Percentiles rank a stretch among this genome's conserved stretches.
Evolutionary conservation across 2,888 invertebrate species (phyloP).

Genomic region (Eulithis prunata): DNA sequence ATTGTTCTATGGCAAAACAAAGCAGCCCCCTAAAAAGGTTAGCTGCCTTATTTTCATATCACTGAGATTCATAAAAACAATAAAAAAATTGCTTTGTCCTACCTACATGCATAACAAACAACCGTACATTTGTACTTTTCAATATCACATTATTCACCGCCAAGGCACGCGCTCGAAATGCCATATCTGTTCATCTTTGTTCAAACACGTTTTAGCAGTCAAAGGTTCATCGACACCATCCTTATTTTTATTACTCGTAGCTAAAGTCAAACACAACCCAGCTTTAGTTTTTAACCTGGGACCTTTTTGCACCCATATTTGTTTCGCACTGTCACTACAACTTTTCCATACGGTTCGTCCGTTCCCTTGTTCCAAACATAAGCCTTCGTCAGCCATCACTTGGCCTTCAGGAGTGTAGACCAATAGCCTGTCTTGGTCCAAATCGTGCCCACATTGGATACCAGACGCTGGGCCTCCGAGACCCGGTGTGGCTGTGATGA

Average conservation of each 20-base stretch:
- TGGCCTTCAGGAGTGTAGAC: slow-evolving; percentile 88
- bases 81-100: slow-evolving; percentile 23
- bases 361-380: slow-evolving; percentile 90
- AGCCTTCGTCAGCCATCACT: slow-evolving; percentile 94
- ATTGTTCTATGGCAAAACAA: slow-evolving; percentile 25
- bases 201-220: slow-evolving; percentile 84
- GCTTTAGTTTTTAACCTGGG: slow-evolving; percentile 66
- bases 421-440: slow-evolving; percentile 87
- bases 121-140: slow-evolving; percentile 40
- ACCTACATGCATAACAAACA: slow-evolving; percentile 19
- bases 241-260: slow-evolving; percentile 52
- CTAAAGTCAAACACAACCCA: slow-evolving; percentile 66
- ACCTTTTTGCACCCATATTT: slow-evolving; percentile 87
- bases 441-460: slow-evolving; percentile 85
- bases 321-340: slow-evolving; percentile 87
- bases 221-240: slow-evolving; percentile 70
- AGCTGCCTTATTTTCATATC: slow-evolving; percentile 21
- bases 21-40: slow-evolving; percentile 14
- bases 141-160: slow-evolving; percentile 68
- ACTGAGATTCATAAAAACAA: slow-evolving; percentile 26
- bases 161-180: slow-evolving; percentile 87
- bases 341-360: slow-evolving; percentile 88
- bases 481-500: slow-evolving; percentile 83
- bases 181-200: slow-evolving; percentile 87
- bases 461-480: slow-evolving; percentile 89